These are phyloP conservation scores for Samia ricini DNA, from an alignment of 1,140 invertebrate genomes.

Conservation along the genomic window DNA sequence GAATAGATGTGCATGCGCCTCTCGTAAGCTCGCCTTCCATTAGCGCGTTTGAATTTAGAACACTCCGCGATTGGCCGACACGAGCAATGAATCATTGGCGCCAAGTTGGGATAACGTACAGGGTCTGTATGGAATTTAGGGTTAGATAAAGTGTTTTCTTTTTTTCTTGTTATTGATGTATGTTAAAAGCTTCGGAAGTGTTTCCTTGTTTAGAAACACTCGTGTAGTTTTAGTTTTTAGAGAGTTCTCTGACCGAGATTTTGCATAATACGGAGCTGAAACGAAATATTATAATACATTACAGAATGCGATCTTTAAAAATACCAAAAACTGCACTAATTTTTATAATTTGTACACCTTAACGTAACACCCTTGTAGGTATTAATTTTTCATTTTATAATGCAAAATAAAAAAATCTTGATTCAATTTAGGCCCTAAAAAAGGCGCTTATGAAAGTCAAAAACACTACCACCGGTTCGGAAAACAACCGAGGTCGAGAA, in stretches of 20 bases:
- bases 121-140: conserved; percentile 12
- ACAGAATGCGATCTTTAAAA: too few relatives aligned
- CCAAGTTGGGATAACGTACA: conserved; percentile 25
- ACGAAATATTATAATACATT: too few relatives aligned
- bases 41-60: conserved; percentile 69
- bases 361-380: too few relatives aligned
- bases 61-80: conserved; percentile 42
- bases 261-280: not conserved
- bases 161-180: not conserved
- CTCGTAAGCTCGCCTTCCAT: conserved; percentile 59
- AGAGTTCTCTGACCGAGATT: not conserved
- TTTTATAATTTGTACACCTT: too few relatives aligned
- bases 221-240: not conserved
- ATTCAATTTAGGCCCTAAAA: too few relatives aligned
- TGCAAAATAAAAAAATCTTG: too few relatives aligned
- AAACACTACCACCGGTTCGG: too few relatives aligned
- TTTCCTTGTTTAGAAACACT: not conserved
- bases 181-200: conserved; percentile 1
- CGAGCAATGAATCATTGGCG: conserved; percentile 58
- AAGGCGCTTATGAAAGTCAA: too few relatives aligned
- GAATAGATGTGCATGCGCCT: conserved; percentile 52
- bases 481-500: too few relatives aligned
- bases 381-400: too few relatives aligned
- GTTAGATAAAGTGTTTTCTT: conserved; percentile 1
- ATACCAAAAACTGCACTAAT: too few relatives aligned